A percentile compares a stretch with the other conserved stretches of the same genome.
Conservation (phyloP, 2,888 invertebrate genomes). For the Disparrhopalites patrizii region DNA sequence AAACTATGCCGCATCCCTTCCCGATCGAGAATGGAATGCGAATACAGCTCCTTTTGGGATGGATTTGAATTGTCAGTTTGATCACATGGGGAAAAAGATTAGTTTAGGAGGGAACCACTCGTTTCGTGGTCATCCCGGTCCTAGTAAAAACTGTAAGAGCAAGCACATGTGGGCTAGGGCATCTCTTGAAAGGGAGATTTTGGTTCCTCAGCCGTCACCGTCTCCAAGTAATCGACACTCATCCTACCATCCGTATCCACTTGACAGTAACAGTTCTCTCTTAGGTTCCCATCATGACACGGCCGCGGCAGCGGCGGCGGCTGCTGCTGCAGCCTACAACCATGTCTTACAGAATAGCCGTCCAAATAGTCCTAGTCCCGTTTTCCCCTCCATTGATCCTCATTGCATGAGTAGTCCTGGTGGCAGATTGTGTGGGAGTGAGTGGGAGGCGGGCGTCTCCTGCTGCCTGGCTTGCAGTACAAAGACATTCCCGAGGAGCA, state of each 20-base stretch:
- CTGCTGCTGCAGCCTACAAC: slow-evolving; percentile 9
- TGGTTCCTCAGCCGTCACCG: slow-evolving; percentile 29
- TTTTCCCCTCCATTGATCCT: slow-evolving; percentile 15
- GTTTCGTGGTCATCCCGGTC: slow-evolving; percentile 32
- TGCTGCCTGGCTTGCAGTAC: slow-evolving; percentile 30
- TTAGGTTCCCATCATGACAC: slow-evolving; percentile 27
- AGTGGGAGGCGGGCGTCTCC: slow-evolving; percentile 31
- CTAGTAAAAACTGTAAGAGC: slow-evolving; percentile 45
- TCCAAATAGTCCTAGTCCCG: slow-evolving; percentile 46
- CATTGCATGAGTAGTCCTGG: slow-evolving; percentile 25
- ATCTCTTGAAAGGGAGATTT: slow-evolving; percentile 39
- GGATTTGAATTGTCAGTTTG: slow-evolving; percentile 3
- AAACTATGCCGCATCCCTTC: slow-evolving; percentile 46
- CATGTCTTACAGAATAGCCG: slow-evolving; percentile 38
- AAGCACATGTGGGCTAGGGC: slow-evolving; percentile 46
- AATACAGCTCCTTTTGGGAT: slow-evolving; percentile 8
- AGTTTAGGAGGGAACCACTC: background rate
- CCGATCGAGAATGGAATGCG: slow-evolving; percentile 30
- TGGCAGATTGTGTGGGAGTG: slow-evolving; percentile 33
- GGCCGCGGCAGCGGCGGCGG: slow-evolving; percentile 31
- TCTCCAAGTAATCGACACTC: slow-evolving; percentile 42
- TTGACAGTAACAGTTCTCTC: background rate
- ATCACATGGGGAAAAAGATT: background rate
- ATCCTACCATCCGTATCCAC: slow-evolving; percentile 42
- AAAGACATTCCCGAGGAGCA: slow-evolving; percentile 45